Conservation (phyloP, 2,888 invertebrate species). For the Idaea dimidiata region DNA sequence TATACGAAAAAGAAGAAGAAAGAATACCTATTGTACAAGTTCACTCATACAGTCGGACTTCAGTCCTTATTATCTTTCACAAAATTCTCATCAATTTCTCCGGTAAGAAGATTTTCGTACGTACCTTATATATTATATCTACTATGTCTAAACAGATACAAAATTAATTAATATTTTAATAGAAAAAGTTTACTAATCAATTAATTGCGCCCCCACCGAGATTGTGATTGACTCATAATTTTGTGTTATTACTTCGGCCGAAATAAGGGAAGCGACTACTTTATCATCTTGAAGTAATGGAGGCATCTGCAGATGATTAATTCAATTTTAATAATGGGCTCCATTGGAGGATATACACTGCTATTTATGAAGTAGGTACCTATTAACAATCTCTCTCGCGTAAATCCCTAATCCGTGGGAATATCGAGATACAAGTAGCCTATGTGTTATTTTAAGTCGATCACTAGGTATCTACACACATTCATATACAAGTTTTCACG, state of each 20-base stretch:
- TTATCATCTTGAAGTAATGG: constrained; percentile 12
- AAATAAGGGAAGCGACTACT: constrained; percentile 14
- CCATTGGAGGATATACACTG: constrained; percentile 27
- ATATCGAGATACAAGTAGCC: no score
- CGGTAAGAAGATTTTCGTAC: no score
- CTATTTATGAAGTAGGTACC: constrained; percentile 33
- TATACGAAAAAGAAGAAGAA: no score
- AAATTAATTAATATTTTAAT: neutral
- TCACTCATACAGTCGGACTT: no score
- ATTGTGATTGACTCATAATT: constrained; percentile 3
- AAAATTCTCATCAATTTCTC: no score
- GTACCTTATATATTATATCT: constrained; percentile 18
- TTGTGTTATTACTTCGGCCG: neutral
- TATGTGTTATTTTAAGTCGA: no score
- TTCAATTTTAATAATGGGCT: constrained; percentile 23
- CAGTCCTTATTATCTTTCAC: no score
- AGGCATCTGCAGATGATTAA: constrained; percentile 28
- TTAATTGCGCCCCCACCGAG: neutral
- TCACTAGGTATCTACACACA: no score
- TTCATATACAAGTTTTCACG: no score
- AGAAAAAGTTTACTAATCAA: neutral
- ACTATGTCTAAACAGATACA: constrained; percentile 4
- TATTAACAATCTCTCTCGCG: constrained; percentile 13
- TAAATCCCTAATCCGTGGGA: no score
- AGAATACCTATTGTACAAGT: no score